These are phyloP conservation scores for Hoplodrina ambigua DNA, from an alignment of 2,888 invertebrate genomes.

Conservation along the genomic window DNA sequence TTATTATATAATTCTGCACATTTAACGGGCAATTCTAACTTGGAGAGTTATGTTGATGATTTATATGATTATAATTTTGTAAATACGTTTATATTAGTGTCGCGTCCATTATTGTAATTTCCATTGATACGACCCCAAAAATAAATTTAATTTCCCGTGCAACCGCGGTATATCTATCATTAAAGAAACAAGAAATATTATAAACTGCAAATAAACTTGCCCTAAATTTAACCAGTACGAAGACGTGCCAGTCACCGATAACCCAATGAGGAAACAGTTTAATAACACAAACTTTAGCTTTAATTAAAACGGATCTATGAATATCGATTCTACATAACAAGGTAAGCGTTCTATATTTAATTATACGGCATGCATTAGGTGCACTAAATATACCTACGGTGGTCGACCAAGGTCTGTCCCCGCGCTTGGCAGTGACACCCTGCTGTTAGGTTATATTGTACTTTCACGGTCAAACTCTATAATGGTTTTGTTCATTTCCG, in stretches of 20 bases:
- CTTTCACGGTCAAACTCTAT: conserved; percentile 40
- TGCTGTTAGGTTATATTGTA: conserved; percentile 39
- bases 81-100: too few species aligned
- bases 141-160: too few species aligned
- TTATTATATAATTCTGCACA: too few species aligned
- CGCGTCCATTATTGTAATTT: too few species aligned
- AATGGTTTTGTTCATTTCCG: conserved; percentile 43
- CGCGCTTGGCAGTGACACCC: conserved; percentile 63
- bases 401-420: conserved; percentile 57
- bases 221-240: neutral
- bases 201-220: too few species aligned
- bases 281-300: conserved; percentile 19
- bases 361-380: conserved; percentile 64
- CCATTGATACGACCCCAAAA: too few species aligned
- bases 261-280: neutral
- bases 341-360: conserved; percentile 58
- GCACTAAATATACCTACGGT: conserved; percentile 66
- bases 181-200: too few species aligned
- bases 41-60: too few species aligned
- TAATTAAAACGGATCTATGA: conserved; percentile 20
- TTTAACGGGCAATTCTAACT: too few species aligned
- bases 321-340: conserved; percentile 39
- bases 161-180: too few species aligned
- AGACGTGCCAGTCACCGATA: conserved; percentile 5
- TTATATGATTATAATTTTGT: too few species aligned